Evolutionary conservation across 23 tunicate species (phyloP), one percentile per base, ranked within the genome.

Genomic region (Halocynthia roretzi): DNA sequence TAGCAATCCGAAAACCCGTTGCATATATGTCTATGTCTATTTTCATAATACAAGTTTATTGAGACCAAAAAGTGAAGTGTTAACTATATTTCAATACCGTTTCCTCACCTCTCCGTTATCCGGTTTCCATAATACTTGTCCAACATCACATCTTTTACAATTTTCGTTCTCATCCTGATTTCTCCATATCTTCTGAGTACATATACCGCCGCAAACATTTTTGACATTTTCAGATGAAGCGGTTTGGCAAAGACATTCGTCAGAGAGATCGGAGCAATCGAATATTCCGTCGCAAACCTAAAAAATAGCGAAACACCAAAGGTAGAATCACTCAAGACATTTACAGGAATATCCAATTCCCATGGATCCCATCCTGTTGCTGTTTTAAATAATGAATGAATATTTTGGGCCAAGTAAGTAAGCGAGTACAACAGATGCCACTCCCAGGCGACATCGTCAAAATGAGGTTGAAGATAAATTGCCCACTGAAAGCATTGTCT

Each of bases 201-300:
- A 76, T 56, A 83, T 20, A 21, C 82, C 71, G 14, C 51, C 82
- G 75, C 87, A 83, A 5, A 77, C 18, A 21, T 68, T 57, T 44
- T 17, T 57, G 14, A 83, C 70, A 6, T 19, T 17, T 19, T 77
- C 64, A 10, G 87, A 76, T 31, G 31, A 14, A 6, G 76, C 76
- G 10, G 23, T 51, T 53, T 71, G 75, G 40, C 89, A 84, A 14
- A 84, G 57, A 53, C 89, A 84, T 80, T 84, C 89, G 58, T 84
- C 89, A 10, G 83, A 78, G 7, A 71, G 19, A 71, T 81, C 85
- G 51, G 77, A 61, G 60, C 85, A 81, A 70, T 81, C 85, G 58
- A 81, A 49, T 50, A 62, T 23, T 50, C 83, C 89, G 66, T 84
- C 89, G 65, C 89, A 84, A 54, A 79, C 75, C 89, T 84, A 77